Base-by-base conservation (phyloP, 2,888 invertebrate genomes). In the Limenitis camilla region DNA sequence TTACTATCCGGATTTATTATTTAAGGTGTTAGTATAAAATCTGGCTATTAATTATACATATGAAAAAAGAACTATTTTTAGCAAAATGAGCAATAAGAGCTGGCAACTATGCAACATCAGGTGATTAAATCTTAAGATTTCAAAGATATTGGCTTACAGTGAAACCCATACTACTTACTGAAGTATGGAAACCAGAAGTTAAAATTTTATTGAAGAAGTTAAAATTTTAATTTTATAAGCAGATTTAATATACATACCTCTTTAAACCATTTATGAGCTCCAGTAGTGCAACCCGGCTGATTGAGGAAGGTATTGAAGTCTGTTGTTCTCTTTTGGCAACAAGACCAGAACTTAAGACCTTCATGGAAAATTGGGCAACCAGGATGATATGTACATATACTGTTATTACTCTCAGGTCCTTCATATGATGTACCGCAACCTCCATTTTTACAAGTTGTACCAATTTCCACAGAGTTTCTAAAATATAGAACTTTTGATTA, bases 321-420 rank as follows among this genome's bases (percentile, higher is more conserved):
- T 0, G 96, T 93, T 0, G 99, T 99, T 69, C 93, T 92, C 68
- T 93, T 94, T 65, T 94, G 92, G 72, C 99, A 99, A 73, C 99
- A 99, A 0, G 97, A 94, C 98, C 98, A 99, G 78, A 92, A 99
- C 76, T 99, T 99, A 74, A 98, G 86, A 0, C 98, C 98, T 86
- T 99, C 98, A 67, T 99, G 98, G 76, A 99, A 99, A 45, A 99
- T 90, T 0, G 98, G 96, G 36, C 89, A 90, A 0, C 98, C 98
- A 0, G 96, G 92, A 83, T 99, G 98, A 79, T 94, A 88, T 42
- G 88, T 85, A 72, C 98, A 98, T 45, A 87, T 74, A 11, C 87
- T 85, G 4, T 85, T 71, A 64, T 94, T 89, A 9, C 90, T 89
- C 44, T 90, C 76, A 2, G 91, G 88, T 5, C 93, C 93, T 61